Percentiles rank a stretch among this genome's conserved stretches.
phyloP scores from a whole-genome alignment of 2,888 invertebrate genomes.

The Drosophila birchii region DNA sequence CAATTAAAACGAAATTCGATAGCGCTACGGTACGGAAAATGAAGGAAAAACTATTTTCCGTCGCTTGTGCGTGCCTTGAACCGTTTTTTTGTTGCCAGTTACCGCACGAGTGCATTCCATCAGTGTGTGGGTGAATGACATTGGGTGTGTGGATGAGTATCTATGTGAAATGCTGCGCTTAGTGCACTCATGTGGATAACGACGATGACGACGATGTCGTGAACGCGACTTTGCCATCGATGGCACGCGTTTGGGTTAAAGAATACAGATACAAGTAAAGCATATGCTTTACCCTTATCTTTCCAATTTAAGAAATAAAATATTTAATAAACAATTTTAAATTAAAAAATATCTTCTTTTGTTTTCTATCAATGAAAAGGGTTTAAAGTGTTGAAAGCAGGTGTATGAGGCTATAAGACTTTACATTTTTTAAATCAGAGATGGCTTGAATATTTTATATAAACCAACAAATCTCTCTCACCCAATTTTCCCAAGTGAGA shows the following conservation, averaged over 20 bases:
- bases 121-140: constrained; percentile 35
- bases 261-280: not conserved
- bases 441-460: not conserved
- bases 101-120: constrained; percentile 58
- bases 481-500: not conserved
- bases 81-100: constrained; percentile 37
- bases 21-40: constrained; percentile 5
- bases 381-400: no score
- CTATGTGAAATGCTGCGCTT: constrained; percentile 40
- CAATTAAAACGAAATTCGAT: constrained; percentile 53
- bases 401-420: not conserved
- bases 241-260: constrained; percentile 38
- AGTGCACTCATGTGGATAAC: constrained; percentile 65
- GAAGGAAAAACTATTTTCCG: constrained; percentile 40
- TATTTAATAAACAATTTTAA: not conserved
- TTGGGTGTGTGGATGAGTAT: constrained; percentile 28
- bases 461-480: no score
- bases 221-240: constrained; percentile 47
- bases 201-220: constrained; percentile 36
- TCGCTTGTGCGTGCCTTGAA: constrained; percentile 29
- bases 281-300: not conserved
- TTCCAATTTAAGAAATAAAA: not conserved
- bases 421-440: not conserved
- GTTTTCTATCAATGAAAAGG: not conserved
- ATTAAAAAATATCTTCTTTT: not conserved